Evolutionary conservation across 64 coral and sea anemone genomes (phyloP), one percentile per base, ranked within the genome.

Genomic region (Cladopsammia gracilis): DNA sequence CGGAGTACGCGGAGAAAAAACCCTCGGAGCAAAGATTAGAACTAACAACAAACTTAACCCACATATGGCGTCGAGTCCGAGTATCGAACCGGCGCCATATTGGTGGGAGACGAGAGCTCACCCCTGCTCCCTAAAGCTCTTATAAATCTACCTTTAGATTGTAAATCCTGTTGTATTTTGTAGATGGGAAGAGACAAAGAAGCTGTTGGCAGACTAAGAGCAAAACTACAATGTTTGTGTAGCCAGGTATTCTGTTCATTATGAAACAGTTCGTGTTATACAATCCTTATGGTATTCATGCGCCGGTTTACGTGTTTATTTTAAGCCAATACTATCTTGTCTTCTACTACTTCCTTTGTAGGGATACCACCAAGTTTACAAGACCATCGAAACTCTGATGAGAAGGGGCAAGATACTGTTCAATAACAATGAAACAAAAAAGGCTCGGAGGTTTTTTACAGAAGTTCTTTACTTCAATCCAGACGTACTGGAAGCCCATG

Each of bases 151-250:
- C 14, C 20, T 44, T 45, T 9, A 47, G 13, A 7, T 75, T 49
- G 14, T 49, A 25, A 3, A 54, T 11, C 20, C 0, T 57, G 9
- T 3, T 54, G 8, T 77, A 7, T 52, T 23, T 56, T 24, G 0
- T 42, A 79, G 77, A 79, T 79, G 54, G 1, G 26, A 34, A 79
- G 77, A 79, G 77, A 79, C 24, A 58, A 60, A 25, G 12, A 59
- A 61, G 12, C 56, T 79, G 54, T 79, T 11, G 15, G 14, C 10
- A 79, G 77, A 24, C 26, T 79, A 59, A 79, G 77, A 16, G 9
- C 10, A 14, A 61, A 60, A 34, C 53, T 79, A 54, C 24, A 59
- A 13, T 25, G 24, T 15, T 3, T 79, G 53, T 79, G 77, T 79
- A 53, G 23, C 20, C 77, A 79, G 77, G 77, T 79, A 59, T 53